Base-by-base conservation (phyloP, 2,797 vertebrate species). In the Sylvilagus floridanus region DNA sequence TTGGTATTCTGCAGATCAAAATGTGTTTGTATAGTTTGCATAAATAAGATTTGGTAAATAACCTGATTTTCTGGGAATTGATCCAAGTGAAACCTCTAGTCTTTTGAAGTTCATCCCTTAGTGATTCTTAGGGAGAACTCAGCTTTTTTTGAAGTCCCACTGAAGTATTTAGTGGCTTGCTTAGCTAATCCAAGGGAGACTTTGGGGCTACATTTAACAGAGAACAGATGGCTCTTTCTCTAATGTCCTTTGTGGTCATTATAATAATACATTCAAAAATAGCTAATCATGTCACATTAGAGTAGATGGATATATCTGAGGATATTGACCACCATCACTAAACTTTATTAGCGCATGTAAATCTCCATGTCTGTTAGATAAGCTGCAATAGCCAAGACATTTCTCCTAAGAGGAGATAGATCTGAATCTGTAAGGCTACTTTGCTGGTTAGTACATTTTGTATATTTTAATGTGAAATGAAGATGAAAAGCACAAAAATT, bases 11-110 rank as follows among this genome's bases (percentile, higher is more conserved):
- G 32, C 63, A 81, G 66, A 92, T 95, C 83, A 95, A 93, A 93
- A 94, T 90, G 81, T 96, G 83, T 96, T 92, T 95, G 78, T 84
- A 76, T 71, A 72, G 87, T 93, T 90, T 92, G 83, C 88, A 95
- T 96, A 97, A 95, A 81, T 95, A 90, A 94, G 77, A 90, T 86
- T 95, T 81, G 57, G 90, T 94, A 96, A 96, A 96, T 97, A 95
- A 93, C 90, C 79, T 96, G 68, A 91, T 93, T 96, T 97, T 97
- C 94, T 93, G 95, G 96, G 96, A 95, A 79, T 82, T 81, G 90
- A 78, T 90, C 95, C 97, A 95, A 96, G 76, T 82, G 91, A 97
- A 96, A 94, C 88, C 84, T 92, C 83, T 62, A 35, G 63, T 65
- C 78, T 93, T 96, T 96, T 95, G 93, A 96, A 97, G 90, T 88